Conservation (phyloP, 1,140 invertebrate genomes). For the Drepana arcuata region DNA sequence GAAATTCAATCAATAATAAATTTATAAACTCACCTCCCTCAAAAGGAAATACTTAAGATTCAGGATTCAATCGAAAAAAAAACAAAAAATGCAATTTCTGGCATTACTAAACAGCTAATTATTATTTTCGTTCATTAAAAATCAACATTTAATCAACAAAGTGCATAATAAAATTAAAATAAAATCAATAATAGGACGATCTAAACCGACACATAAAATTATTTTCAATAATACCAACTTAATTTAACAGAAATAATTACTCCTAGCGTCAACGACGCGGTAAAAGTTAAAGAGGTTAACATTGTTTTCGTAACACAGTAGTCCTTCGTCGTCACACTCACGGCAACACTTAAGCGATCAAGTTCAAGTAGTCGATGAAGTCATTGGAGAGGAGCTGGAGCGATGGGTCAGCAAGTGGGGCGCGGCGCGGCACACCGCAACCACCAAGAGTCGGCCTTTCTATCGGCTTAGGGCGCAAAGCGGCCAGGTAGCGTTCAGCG, state of each 20-base stretch:
- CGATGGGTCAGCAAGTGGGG: constrained; percentile 35
- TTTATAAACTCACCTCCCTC: constrained; percentile 49
- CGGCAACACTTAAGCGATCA: constrained; percentile 67
- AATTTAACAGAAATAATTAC: constrained; percentile 72
- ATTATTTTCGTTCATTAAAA: constrained; percentile 58
- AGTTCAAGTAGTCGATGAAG: constrained; percentile 74
- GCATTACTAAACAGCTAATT: constrained; percentile 54
- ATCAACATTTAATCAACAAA: constrained; percentile 69
- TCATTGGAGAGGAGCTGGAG: constrained; percentile 75
- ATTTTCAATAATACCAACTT: constrained; percentile 71
- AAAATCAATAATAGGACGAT: constrained; percentile 68
- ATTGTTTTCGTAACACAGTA: constrained; percentile 14
- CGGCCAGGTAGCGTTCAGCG: constrained; percentile 49
- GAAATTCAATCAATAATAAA: constrained; percentile 59
- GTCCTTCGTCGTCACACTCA: not conserved
- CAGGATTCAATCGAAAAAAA: constrained; percentile 44
- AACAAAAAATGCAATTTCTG: constrained; percentile 65
- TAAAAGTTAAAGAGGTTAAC: constrained; percentile 31
- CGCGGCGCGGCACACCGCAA: constrained; percentile 34
- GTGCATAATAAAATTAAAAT: constrained; percentile 70
- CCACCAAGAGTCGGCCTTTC: constrained; percentile 27
- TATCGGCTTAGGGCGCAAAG: constrained; percentile 36
- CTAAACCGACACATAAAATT: constrained; percentile 70
- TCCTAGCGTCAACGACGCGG: constrained; percentile 37
- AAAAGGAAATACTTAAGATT: constrained; percentile 40